Evolutionary conservation across 2,888 invertebrate genomes (phyloP).

Genomic region (Drosophila longiperda): DNA sequence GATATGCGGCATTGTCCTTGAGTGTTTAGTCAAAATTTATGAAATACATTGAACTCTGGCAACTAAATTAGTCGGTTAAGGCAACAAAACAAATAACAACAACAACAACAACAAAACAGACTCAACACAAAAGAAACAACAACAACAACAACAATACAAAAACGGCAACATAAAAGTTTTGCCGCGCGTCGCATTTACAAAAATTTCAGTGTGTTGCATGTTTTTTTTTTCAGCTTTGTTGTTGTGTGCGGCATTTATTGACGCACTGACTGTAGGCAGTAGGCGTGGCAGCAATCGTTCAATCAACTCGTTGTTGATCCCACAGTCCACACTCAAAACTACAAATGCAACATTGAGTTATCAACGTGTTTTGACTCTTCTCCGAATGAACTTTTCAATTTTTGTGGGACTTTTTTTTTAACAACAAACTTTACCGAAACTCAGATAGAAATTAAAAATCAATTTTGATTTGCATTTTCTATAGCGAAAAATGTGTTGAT

Average conservation of each 20-base stretch:
- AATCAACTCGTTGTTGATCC: slow-evolving; percentile 69
- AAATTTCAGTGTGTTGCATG: slow-evolving; percentile 54
- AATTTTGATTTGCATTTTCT: too few species aligned
- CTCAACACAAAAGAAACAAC: slow-evolving; percentile 8
- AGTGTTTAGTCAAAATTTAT: slow-evolving; percentile 81
- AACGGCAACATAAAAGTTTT: slow-evolving; percentile 67
- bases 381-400: neutral
- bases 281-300: slow-evolving; percentile 41
- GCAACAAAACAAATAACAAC: slow-evolving; percentile 48
- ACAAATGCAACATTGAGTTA: slow-evolving; percentile 49
- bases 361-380: slow-evolving; percentile 14
- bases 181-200: slow-evolving; percentile 70
- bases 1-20: slow-evolving; percentile 74
- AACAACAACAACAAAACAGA: neutral
- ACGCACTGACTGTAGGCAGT: slow-evolving; percentile 9
- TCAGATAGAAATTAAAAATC: neutral
- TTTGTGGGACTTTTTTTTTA: neutral
- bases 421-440: neutral
- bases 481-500: rapidly evolving
- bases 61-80: slow-evolving; percentile 78
- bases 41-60: slow-evolving; percentile 79
- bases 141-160: slow-evolving; percentile 39
- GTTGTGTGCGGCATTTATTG: slow-evolving; percentile 3
- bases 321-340: slow-evolving; percentile 36
- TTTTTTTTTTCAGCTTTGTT: slow-evolving; percentile 5